Base-by-base conservation (phyloP, 1,140 invertebrate species). In the Heliconius eleuchia region DNA sequence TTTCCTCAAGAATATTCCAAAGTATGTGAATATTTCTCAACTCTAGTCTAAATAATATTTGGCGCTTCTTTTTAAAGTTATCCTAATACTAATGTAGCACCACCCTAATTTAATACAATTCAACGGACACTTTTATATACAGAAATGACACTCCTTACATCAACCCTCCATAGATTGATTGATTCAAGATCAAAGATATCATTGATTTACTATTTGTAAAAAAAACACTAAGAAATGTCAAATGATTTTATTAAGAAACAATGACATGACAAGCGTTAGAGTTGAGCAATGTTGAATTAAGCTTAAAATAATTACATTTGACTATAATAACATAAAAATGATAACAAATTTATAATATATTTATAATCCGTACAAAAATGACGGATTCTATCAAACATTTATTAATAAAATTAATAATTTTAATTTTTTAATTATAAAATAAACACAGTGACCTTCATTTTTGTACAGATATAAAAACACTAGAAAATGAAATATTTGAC, bases 261-360 rank as follows among this genome's bases (percentile, higher is more conserved):
- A 66, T 66, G 60, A 66, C 60, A 66, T 66, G 60, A 30, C 23
- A 66, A 30, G 60, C 60, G 60, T 66, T 66, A 27, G 13, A 66
- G 27, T 66, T 66, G 60, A 66, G 60, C 60, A 66, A 66, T 30
- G 30, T 30, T 66, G 13, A 27, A 30, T 27, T 66, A 4, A 66
- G 27, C 60, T 4, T 37, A 37, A 5, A 37, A 27, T 16, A 66
- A 66, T 66, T 30, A 66, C 11, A 66, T 27, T 66, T 66, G 6
- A 37, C 34, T 1, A 37, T 37, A 66, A 16, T 66, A 30, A 66
- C n/a, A 57, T 46, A 57, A 57, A 57, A 66, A 66, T 30, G 60
- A 66, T 30, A 66, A 66, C 30, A 66, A 66, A 66, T 66, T 27
- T 66, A 18, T 6, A 60, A n/a, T 57, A 57, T 23, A 13, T 66